Evolutionary conservation across 2,797 vertebrate genomes (phyloP).

Genomic region (Poeciliopsis turneri): DNA sequence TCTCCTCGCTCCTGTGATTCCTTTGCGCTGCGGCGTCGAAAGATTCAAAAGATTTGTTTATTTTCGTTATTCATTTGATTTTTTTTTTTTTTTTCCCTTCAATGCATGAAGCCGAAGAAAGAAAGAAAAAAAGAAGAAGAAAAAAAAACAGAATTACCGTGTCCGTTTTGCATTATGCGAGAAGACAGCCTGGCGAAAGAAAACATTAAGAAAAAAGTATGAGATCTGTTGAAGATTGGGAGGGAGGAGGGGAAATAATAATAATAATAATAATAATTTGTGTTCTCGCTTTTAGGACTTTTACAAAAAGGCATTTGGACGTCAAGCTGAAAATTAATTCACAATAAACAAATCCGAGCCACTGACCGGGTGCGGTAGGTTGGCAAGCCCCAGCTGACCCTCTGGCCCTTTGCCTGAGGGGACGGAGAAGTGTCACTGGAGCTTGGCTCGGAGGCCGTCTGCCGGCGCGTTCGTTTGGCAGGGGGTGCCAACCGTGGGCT

Average conservation of each 20-base stretch:
- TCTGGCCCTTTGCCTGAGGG: constrained; percentile 88
- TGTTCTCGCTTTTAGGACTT: background rate
- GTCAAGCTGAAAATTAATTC: background rate
- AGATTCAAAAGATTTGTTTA: background rate
- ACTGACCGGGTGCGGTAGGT: constrained; percentile 92
- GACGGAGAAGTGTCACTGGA: constrained; percentile 95
- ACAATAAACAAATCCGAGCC: background rate
- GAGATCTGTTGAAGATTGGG: constrained; percentile 5
- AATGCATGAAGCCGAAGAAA: constrained; percentile 1
- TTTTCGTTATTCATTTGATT: background rate
- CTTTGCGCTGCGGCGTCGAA: constrained; percentile 84
- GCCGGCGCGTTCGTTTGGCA: constrained; percentile 91
- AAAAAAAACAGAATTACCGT: constrained; percentile 78
- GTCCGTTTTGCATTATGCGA: constrained; percentile 94
- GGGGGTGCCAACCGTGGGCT: constrained; percentile 92
- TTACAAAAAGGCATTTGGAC: background rate
- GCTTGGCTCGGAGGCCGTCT: constrained; percentile 90
- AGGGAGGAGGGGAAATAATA: background rate
- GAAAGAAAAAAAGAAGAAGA: background rate
- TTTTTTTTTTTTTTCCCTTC: background rate
- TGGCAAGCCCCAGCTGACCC: constrained; percentile 93
- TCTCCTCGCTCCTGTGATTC: constrained; percentile 89
- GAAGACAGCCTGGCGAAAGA: constrained; percentile 88
- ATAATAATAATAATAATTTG: background rate
- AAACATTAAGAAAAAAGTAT: constrained; percentile 3